Conservation (phyloP, 1,140 invertebrate genomes). For the Drosophila eugracilis region DNA sequence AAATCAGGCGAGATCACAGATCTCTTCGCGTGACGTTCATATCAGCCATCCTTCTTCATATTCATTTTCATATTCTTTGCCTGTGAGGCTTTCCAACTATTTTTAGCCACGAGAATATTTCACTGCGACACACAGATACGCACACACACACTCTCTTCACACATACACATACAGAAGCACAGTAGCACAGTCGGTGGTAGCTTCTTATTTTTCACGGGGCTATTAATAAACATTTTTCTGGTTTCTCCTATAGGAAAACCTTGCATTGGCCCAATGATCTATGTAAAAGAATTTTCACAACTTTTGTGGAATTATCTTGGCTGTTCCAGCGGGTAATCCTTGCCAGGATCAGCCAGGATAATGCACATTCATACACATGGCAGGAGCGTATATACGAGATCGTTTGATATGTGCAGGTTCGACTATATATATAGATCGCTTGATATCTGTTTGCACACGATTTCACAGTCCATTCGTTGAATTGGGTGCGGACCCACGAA, state of each 20-base stretch:
- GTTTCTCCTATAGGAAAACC: conserved; percentile 48
- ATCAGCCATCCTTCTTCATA: conserved; percentile 71
- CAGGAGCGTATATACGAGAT: not conserved
- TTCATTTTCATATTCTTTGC: conserved; percentile 75
- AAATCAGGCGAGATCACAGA: conserved; percentile 50
- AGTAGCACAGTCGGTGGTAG: conserved; percentile 51
- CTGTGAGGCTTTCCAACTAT: conserved; percentile 65
- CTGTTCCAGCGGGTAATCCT: conserved; percentile 41
- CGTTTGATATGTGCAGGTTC: conserved; percentile 15
- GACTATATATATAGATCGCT: conserved; percentile 48
- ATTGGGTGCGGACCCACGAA: conserved; percentile 80
- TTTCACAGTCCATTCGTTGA: conserved; percentile 74
- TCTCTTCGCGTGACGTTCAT: conserved; percentile 51
- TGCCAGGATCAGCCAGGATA: conserved; percentile 58
- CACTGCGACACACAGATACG: conserved; percentile 67
- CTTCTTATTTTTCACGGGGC: conserved; percentile 82
- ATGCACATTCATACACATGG: conserved; percentile 33
- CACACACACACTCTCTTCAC: conserved; percentile 49
- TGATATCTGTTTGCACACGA: conserved; percentile 60
- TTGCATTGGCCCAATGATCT: conserved; percentile 18
- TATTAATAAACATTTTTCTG: conserved; percentile 76
- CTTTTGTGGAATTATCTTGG: not conserved
- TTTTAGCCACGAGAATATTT: conserved; percentile 68
- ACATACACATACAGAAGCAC: conserved; percentile 21
- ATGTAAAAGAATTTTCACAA: conserved; percentile 10